A percentile compares a stretch with the other conserved stretches of the same genome.
phyloP scores from a whole-genome alignment of 53 echinoderm and acorn worm genomes.

The Arbacia lixula region DNA sequence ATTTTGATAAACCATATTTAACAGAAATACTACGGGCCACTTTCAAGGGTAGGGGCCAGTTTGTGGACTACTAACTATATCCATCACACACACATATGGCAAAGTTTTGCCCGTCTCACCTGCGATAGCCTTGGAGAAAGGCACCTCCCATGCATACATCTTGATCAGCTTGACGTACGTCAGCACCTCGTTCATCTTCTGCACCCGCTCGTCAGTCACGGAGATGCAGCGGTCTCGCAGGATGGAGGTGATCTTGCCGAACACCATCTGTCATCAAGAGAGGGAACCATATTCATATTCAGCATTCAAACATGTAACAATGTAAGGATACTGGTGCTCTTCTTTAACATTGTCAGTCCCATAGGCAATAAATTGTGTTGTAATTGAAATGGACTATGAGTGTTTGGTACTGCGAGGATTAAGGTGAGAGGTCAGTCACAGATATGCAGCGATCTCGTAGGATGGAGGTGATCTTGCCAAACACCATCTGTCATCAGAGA shows the following conservation, averaged over 20 bases:
- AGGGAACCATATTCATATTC: no score
- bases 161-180: slow-evolving; percentile 81
- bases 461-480: slow-evolving; percentile 50
- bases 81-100: neutral
- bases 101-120: neutral
- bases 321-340: no score
- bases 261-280: neutral
- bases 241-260: slow-evolving; percentile 10
- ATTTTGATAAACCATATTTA: no score
- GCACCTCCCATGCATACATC: slow-evolving; percentile 50
- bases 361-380: no score
- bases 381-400: no score
- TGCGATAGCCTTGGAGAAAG: slow-evolving; percentile 33
- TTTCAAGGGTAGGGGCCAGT: neutral
- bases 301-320: no score
- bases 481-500: slow-evolving; percentile 16
- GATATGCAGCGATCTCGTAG: neutral
- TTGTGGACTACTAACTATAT: neutral
- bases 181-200: slow-evolving; percentile 82
- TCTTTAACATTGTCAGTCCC: no score
- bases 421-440: no score
- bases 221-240: slow-evolving; percentile 41
- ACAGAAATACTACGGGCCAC: no score
- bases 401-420: no score
- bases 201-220: slow-evolving; percentile 58